Conservation (phyloP, 2,797 vertebrate species). For the Pampus argenteus region DNA sequence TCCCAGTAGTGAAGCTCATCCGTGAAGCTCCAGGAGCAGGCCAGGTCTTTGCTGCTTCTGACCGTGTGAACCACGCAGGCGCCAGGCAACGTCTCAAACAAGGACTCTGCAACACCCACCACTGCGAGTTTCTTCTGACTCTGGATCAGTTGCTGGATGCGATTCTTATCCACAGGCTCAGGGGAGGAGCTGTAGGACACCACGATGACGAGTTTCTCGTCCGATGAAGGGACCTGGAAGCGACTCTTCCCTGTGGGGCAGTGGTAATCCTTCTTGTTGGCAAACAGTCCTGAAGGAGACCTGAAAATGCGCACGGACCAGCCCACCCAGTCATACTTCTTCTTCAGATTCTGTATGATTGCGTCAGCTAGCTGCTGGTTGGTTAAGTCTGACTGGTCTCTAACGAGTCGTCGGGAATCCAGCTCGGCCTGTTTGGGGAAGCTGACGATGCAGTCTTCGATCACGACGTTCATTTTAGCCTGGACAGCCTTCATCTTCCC, state of each 20-base stretch:
- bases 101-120: slow-evolving; percentile 66
- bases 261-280: slow-evolving; percentile 76
- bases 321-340: slow-evolving; percentile 85
- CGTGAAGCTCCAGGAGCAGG: slow-evolving; percentile 78
- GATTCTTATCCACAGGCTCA: slow-evolving; percentile 75
- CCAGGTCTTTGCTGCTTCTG: slow-evolving; percentile 76
- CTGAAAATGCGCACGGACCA: slow-evolving; percentile 85
- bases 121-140: slow-evolving; percentile 75
- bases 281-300: slow-evolving; percentile 68
- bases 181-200: slow-evolving; percentile 85
- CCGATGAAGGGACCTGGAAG: slow-evolving; percentile 75
- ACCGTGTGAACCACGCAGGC: slow-evolving; percentile 79
- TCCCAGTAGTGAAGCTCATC: slow-evolving; percentile 85
- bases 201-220: slow-evolving; percentile 79
- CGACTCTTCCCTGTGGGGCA: slow-evolving; percentile 80
- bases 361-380: slow-evolving; percentile 80
- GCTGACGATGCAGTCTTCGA: slow-evolving; percentile 83
- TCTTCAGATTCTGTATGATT: slow-evolving; percentile 76
- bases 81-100: slow-evolving; percentile 76
- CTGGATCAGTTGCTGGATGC: slow-evolving; percentile 77
- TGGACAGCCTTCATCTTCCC: slow-evolving; percentile 83
- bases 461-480: slow-evolving; percentile 77
- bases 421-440: slow-evolving; percentile 81
- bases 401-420: slow-evolving; percentile 76
- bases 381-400: slow-evolving; percentile 65